Evolutionary conservation across 64 coral and sea anemone species (phyloP).

Genomic region (Montipora capricornis): DNA sequence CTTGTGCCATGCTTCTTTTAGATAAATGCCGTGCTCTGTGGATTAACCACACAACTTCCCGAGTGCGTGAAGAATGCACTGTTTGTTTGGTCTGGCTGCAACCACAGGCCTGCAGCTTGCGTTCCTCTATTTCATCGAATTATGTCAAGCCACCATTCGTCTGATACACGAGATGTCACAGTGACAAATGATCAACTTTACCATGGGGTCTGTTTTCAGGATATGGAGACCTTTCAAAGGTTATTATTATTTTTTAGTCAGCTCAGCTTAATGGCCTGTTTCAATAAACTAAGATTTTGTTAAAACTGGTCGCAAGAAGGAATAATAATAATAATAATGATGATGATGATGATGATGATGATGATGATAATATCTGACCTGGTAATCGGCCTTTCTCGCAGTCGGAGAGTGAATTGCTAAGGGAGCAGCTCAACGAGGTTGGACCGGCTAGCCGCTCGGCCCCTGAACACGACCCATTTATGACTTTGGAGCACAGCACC

Average conservation of each 20-base stretch:
- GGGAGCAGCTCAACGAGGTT: too few species aligned
- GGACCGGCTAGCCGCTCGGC: too few species aligned
- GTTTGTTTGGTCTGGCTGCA: constrained; percentile 31
- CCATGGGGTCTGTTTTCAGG: constrained; percentile 69
- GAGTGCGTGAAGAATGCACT: constrained; percentile 44
- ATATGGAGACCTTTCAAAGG: constrained; percentile 40
- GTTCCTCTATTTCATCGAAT: constrained; percentile 58
- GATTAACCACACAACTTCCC: constrained; percentile 49
- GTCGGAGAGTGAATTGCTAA: too few species aligned
- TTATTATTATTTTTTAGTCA: neutral
- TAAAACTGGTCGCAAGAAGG: neutral
- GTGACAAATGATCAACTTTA: constrained; percentile 5
- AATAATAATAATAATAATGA: too few species aligned
- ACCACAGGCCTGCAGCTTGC: neutral
- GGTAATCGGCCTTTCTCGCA: too few species aligned
- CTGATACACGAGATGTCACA: neutral
- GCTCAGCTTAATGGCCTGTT: neutral
- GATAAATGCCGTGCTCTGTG: constrained; percentile 65
- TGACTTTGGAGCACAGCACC: too few species aligned
- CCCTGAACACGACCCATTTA: too few species aligned
- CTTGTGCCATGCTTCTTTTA: neutral
- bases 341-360: too few species aligned
- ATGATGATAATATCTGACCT: too few species aligned
- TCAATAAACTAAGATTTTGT: neutral
- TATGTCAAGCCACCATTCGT: neutral